These are phyloP conservation scores for Dorcus hopei DNA, from an alignment of 2,888 invertebrate genomes.

Conservation along the genomic window DNA sequence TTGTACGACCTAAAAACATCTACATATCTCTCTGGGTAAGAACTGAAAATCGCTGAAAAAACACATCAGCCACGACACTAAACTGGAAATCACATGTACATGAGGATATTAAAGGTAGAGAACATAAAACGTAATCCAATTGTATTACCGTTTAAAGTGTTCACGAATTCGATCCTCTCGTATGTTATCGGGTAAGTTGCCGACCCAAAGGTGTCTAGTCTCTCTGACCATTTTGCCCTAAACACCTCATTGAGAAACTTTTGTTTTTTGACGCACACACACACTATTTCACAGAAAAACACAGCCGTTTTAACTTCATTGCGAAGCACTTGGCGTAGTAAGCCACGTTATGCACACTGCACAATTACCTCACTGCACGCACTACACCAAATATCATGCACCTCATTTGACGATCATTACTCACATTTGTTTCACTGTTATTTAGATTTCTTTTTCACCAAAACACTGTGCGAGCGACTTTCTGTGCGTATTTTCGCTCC, in stretches of 20 bases:
- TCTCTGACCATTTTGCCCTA: slow-evolving; percentile 99
- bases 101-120: slow-evolving; percentile 7
- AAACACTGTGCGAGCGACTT: slow-evolving; percentile 40
- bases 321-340: slow-evolving; percentile 12
- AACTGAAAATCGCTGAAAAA: not conserved
- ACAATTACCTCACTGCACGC: slow-evolving; percentile 16
- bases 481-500: slow-evolving; percentile 45
- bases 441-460: slow-evolving; percentile 18
- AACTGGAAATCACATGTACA: not conserved
- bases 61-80: not conserved
- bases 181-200: slow-evolving; percentile 99
- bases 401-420: slow-evolving; percentile 23
- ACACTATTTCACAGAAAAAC: slow-evolving; percentile 44
- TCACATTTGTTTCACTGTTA: slow-evolving; percentile 9
- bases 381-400: slow-evolving; percentile 16
- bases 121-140: slow-evolving; percentile 9
- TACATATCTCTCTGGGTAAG: not conserved
- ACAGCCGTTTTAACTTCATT: slow-evolving; percentile 44
- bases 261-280: slow-evolving; percentile 55
- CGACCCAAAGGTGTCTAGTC: slow-evolving; percentile 99
- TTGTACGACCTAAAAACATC: slow-evolving; percentile 18
- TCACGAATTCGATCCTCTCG: slow-evolving; percentile 96
- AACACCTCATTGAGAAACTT: slow-evolving; percentile 86
- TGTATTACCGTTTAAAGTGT: slow-evolving; percentile 91
- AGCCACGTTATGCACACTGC: slow-evolving; percentile 19